A percentile compares a stretch with the other conserved stretches of the same genome.
phyloP scores from a whole-genome alignment of 2,888 invertebrate genomes.

The Pogonocherus hispidulus region DNA sequence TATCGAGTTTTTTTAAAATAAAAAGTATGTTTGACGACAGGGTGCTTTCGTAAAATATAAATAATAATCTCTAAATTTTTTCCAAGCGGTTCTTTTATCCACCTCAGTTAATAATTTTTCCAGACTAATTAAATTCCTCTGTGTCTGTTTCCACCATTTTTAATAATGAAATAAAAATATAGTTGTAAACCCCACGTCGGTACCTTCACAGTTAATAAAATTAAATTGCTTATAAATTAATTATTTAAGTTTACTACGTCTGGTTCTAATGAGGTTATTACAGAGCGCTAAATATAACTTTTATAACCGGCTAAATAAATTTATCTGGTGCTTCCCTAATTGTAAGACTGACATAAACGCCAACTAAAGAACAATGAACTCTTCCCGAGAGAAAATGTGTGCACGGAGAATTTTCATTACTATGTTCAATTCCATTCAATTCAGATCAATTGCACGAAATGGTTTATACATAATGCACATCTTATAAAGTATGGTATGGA shows the following conservation, averaged over 20 bases:
- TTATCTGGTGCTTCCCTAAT: conserved; percentile 10
- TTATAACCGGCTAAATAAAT: conserved; percentile 5
- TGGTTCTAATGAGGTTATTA: conserved; percentile 25
- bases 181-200: background rate
- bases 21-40: too few species aligned
- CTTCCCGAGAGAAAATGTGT: background rate
- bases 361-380: conserved; percentile 23
- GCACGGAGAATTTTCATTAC: too few species aligned
- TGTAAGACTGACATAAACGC: conserved; percentile 22
- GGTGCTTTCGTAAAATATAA: too few species aligned
- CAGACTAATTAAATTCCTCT: background rate
- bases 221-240: conserved; percentile 20
- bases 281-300: conserved; percentile 28
- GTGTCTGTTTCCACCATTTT: background rate
- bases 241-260: conserved; percentile 15
- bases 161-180: conserved; percentile 2
- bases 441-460: too few species aligned
- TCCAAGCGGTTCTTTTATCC: too few species aligned
- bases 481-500: too few species aligned
- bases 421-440: too few species aligned
- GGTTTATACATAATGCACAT: too few species aligned
- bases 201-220: conserved; percentile 20
- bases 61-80: too few species aligned
- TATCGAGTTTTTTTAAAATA: too few species aligned
- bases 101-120: too few species aligned